phyloP scores from a whole-genome alignment of 2,888 invertebrate species.

The Prosapia bicincta region DNA sequence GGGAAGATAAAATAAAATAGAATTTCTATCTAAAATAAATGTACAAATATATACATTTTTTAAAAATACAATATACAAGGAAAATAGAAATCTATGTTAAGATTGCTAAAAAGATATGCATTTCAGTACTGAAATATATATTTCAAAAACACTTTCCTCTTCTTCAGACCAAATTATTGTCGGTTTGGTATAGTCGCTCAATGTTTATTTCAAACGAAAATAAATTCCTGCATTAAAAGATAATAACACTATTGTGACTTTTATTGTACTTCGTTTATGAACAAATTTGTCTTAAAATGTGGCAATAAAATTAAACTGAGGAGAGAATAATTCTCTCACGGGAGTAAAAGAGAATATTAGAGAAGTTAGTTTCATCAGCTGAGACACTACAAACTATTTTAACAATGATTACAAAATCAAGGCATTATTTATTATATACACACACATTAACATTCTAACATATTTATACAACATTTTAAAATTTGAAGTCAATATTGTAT shows the following conservation, averaged over 20 bases:
- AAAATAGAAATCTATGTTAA: conserved; percentile 2
- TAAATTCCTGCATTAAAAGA: not conserved
- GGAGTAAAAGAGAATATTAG: not conserved
- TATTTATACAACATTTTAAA: not conserved
- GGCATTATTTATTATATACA: not conserved
- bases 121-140: not conserved
- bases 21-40: not conserved
- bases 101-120: conserved; percentile 2
- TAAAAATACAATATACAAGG: not conserved
- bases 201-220: not conserved
- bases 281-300: not conserved
- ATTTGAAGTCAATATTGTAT: not conserved
- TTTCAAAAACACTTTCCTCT: not conserved
- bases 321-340: not conserved
- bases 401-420: not conserved
- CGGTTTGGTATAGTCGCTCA: not conserved
- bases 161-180: not conserved
- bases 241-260: not conserved
- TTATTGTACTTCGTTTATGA: not conserved
- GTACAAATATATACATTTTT: not conserved
- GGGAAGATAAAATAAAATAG: not conserved
- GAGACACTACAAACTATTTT: not conserved
- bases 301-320: not conserved
- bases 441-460: not conserved
- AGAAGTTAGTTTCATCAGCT: not conserved